These are phyloP conservation scores for Channa striata DNA, from an alignment of 2,797 vertebrate genomes.

Conservation along the genomic window DNA sequence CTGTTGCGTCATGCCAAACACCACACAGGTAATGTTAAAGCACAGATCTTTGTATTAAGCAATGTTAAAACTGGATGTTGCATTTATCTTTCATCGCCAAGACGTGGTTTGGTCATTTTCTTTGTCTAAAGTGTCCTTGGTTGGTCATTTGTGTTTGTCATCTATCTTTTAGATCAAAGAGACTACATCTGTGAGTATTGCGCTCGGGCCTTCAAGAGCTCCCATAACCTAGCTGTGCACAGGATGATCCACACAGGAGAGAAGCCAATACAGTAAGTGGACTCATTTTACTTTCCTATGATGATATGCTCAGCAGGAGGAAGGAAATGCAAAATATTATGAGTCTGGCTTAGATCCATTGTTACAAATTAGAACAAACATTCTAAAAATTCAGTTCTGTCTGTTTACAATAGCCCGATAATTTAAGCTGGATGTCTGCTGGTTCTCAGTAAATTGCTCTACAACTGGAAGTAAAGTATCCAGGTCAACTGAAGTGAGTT, in stretches of 20 bases:
- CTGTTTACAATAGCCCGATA: background rate
- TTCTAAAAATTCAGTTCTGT: too few relatives aligned
- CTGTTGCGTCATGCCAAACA: conserved; percentile 95
- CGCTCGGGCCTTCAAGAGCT: conserved; percentile 94
- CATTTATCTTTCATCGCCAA: background rate
- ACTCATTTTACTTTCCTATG: background rate
- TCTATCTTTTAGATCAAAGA: conserved; percentile 87
- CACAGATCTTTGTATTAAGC: background rate
- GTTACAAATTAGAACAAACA: too few relatives aligned
- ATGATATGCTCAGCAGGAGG: background rate
- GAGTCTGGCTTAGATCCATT: too few relatives aligned
- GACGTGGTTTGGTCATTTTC: background rate
- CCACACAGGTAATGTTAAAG: conserved; percentile 88
- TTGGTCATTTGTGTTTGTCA: background rate
- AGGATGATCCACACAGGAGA: conserved; percentile 97
- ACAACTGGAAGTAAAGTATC: background rate
- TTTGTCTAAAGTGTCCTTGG: background rate
- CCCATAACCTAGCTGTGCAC: conserved; percentile 94
- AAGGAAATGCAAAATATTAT: background rate
- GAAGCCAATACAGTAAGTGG: conserved; percentile 93
- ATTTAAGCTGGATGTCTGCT: background rate
- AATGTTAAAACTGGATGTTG: background rate
- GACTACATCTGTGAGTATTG: conserved; percentile 97
- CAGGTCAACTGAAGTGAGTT: background rate
- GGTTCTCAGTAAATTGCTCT: background rate